Evolutionary conservation across 1,140 invertebrate genomes (phyloP), one percentile per base, ranked within the genome.

Genomic region (Drosophila tropicalis): DNA sequence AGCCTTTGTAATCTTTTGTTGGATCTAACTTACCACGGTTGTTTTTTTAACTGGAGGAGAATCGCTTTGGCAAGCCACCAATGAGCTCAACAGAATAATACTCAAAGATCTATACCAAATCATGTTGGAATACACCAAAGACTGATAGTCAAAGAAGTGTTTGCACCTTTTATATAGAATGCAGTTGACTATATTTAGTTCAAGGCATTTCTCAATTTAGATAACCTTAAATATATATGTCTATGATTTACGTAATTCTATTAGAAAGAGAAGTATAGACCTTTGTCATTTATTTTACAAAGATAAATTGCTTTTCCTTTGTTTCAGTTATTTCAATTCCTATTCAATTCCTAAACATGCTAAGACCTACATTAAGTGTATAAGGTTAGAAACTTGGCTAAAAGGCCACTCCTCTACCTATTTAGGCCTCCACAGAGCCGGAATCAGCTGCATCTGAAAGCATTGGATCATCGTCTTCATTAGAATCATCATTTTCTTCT

Each of bases 141-240:
- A 58, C 56, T 17, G 6, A 19, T 36, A 19, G 25, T 12, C 0
- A 4, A 17, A 1, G 5, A 32, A 58, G 10, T 12, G n/a, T 12
- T 19, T 39, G 15, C 9, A 9, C 3, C 56, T 39, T 58, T 58
- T 58, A 39, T 58, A 58, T 58, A 58, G 15, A 19, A 4, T 0
- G 12, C 5, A 17, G n/a, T n/a, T 17, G 15, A 0, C 7, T 47
- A 7, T 44, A 15, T 6, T n/a, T 2, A 3, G 15, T 19, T 19
- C 15, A 36, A 58, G 56, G 32, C 2, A 36, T 58, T 58, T 58
- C 34, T 39, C 19, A 39, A 58, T 56, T 56, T 32, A 56, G 55
- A 56, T 56, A 56, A 56, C 1, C 15, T 15, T 58, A 12, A 57
- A 47, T 10, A 47, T 47, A 19, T 12, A 51, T 19, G 44, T 19